Conservation (phyloP, 2,888 invertebrate genomes). For the Sialis fuliginosa region DNA sequence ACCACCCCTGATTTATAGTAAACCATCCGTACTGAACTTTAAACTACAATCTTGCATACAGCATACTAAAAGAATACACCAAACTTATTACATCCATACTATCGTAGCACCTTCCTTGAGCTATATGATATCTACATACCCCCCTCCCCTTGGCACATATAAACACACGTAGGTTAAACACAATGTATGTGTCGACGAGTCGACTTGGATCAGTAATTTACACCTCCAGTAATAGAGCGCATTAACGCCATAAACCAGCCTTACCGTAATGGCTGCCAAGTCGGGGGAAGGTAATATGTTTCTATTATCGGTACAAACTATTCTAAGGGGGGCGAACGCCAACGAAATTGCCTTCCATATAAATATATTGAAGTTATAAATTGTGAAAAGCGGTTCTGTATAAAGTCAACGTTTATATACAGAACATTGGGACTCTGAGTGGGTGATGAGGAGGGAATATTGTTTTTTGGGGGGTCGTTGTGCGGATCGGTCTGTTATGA, state of each 20-base stretch:
- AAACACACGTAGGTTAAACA: neutral
- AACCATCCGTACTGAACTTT: no score
- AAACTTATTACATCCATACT: no score
- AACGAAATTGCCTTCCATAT: conserved; percentile 28
- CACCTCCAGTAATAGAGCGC: conserved; percentile 25
- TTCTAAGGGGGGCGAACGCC: conserved; percentile 16
- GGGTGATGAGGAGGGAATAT: no score
- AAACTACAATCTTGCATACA: no score
- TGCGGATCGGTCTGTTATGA: no score
- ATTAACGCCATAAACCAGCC: conserved; percentile 30
- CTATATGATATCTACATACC: no score
- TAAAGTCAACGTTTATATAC: conserved; percentile 2
- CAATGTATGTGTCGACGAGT: neutral
- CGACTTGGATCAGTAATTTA: conserved; percentile 17
- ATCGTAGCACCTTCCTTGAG: no score
- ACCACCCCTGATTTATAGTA: no score
- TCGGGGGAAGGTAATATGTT: conserved; percentile 30
- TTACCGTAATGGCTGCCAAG: conserved; percentile 24
- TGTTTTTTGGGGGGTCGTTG: no score
- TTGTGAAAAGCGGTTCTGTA: conserved; percentile 19
- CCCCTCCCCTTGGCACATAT: no score
- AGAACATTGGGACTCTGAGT: neutral
- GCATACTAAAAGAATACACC: no score
- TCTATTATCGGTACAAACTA: conserved; percentile 28
- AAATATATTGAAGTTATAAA: conserved; percentile 30